These are phyloP conservation scores for Ormyrus thymus DNA, from an alignment of 2,888 invertebrate genomes.

Conservation along the genomic window DNA sequence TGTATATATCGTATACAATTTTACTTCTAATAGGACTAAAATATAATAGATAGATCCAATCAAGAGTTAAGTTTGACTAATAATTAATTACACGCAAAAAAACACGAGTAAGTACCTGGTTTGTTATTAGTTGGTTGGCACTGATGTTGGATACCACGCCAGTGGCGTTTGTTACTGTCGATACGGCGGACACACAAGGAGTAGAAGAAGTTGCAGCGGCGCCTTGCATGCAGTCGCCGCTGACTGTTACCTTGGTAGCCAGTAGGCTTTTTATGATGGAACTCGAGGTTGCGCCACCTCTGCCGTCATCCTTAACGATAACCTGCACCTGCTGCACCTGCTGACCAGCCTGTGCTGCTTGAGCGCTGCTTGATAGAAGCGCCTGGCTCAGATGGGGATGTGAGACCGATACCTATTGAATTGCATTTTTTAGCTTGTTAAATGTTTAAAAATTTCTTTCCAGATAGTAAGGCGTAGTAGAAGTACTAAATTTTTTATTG, in stretches of 20 bases:
- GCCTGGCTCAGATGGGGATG: constrained; percentile 81
- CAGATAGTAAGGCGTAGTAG: background rate
- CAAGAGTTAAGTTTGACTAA: background rate
- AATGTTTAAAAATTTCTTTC: too few species aligned
- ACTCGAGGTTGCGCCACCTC: constrained; percentile 78
- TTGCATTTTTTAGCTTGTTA: too few species aligned
- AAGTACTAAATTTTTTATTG: too few species aligned
- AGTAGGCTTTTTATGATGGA: constrained; percentile 94
- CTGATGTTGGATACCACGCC: constrained; percentile 75
- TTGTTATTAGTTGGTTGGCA: constrained; percentile 75
- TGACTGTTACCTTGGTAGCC: constrained; percentile 90
- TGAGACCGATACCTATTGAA: constrained; percentile 76
- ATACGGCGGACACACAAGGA: constrained; percentile 72
- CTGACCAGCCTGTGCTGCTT: constrained; percentile 57
- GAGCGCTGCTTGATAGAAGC: constrained; percentile 75
- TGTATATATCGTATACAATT: too few species aligned
- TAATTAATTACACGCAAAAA: constrained; percentile 44
- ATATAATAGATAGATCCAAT: too few species aligned
- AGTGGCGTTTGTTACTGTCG: constrained; percentile 75
- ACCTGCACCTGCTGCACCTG: constrained; percentile 67
- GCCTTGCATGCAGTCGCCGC: constrained; percentile 78
- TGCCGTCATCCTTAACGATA: constrained; percentile 70
- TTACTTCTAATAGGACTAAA: too few species aligned
- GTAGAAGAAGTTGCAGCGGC: constrained; percentile 73
- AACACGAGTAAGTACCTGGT: constrained; percentile 68